Evolutionary conservation across 2,113 vertebrate genomes (phyloP), one percentile per base, ranked within the genome.

Genomic region (Theristicus caerulescens): DNA sequence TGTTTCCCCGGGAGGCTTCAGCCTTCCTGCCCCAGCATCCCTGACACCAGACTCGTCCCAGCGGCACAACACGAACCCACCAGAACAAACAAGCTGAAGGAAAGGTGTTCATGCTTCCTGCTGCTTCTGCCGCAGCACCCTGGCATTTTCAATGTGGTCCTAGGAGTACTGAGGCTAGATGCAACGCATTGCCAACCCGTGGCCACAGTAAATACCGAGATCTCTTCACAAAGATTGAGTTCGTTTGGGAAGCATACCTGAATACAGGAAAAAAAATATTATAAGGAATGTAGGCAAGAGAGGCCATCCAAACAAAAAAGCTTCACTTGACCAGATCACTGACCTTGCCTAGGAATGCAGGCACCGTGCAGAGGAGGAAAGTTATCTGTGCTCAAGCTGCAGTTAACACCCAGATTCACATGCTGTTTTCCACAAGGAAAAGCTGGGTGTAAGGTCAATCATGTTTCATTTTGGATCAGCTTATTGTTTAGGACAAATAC

Each of bases 111-210:
- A 6, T 18, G 44, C 42, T 82, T 27, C 54, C 46, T 90, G 51
- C 44, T 73, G 51, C 38, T 82, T 84, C 74, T 64, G 62, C 47
- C 13, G 27, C 0, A 71, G 69, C 40, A 32, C 59, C 16, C 36
- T 25, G 22, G 44, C 42, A 38, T 59, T 76, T 88, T 59, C 79
- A 55, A 2, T 29, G 70, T 71, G 38, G 27, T 49, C 38, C 52
- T 36, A n/a, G 51, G 36, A 78, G 27, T 18, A 59, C 36, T 17
- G 40, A 62, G n/a, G n/a, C 57, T 79, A 36, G 27, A 38, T 29
- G 27, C 16, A 65, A 46, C 4, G 4, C n/a, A 58, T 13, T 0
- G 0, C 22, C 51, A 49, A 25, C 16, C 36, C 8, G 1, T 4
- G 69, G 59, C 32, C 65, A 87, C 31, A n/a, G 31, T 40, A 88